These are phyloP conservation scores for Rhynchomys soricoides DNA, from an alignment of 2,113 vertebrate genomes.

Conservation along the genomic window DNA sequence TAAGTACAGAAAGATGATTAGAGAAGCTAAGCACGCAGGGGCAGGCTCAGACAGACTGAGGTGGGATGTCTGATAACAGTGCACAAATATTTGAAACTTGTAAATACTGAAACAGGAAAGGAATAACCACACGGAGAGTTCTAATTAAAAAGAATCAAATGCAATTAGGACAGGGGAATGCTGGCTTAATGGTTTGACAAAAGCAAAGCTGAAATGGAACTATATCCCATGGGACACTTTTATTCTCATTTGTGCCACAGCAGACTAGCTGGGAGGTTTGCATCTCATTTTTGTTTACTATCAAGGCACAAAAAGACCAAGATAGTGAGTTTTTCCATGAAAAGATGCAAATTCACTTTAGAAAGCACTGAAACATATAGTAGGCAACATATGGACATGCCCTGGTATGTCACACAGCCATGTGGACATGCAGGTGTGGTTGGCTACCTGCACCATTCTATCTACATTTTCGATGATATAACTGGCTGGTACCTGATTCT, in stretches of 20 bases:
- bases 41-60: background rate
- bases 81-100: slow-evolving; percentile 73
- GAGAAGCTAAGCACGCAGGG: background rate
- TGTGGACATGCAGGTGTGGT: background rate
- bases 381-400: background rate
- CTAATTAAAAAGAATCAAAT: slow-evolving; percentile 79
- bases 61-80: slow-evolving; percentile 51
- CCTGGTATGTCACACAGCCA: background rate
- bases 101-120: slow-evolving; percentile 68
- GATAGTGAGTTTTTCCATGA: background rate
- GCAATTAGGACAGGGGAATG: slow-evolving; percentile 64
- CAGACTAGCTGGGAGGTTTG: background rate
- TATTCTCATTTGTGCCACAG: slow-evolving; percentile 29
- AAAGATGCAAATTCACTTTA: background rate
- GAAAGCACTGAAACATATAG: background rate
- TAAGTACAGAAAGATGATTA: background rate
- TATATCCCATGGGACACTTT: background rate
- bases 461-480: background rate
- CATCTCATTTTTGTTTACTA: slow-evolving; percentile 28
- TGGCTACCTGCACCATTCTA: background rate
- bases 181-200: slow-evolving; percentile 47
- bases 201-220: slow-evolving; percentile 49
- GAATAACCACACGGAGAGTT: slow-evolving; percentile 48
- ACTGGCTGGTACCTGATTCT: background rate
- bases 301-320: background rate